Evolutionary conservation across 2,888 invertebrate species (phyloP).

Genomic region (Eulithis testata): DNA sequence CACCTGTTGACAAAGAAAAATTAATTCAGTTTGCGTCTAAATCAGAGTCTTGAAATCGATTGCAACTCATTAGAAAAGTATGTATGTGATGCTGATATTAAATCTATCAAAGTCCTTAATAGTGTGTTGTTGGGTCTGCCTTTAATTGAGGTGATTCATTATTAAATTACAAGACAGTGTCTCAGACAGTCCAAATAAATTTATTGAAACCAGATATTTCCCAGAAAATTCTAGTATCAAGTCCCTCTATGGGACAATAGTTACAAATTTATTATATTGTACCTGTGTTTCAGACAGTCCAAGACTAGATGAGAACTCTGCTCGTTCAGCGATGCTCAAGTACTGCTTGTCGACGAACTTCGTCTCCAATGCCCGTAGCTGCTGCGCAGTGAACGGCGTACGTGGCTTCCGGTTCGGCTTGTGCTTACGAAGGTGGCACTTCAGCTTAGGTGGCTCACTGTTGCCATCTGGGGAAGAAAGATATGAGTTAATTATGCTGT

Average conservation of each 20-base stretch:
- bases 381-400: constrained; percentile 99
- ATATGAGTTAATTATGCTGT: not conserved
- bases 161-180: too few relatives aligned
- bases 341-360: constrained; percentile 99
- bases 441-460: constrained; percentile 93
- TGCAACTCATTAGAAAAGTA: too few relatives aligned
- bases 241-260: too few relatives aligned
- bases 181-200: too few relatives aligned
- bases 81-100: too few relatives aligned
- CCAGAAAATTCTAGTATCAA: too few relatives aligned
- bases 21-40: not conserved
- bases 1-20: constrained; percentile 84
- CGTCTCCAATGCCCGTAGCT: constrained; percentile 96
- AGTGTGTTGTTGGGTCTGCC: too few relatives aligned
- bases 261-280: constrained; percentile 17
- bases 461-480: constrained; percentile 84
- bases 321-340: constrained; percentile 98
- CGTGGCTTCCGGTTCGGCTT: constrained; percentile 99
- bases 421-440: constrained; percentile 97
- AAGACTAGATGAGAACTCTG: constrained; percentile 97
- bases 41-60: not conserved
- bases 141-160: too few relatives aligned
- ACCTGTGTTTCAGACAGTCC: constrained; percentile 87
- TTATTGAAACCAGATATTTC: too few relatives aligned
- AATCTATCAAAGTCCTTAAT: too few relatives aligned